These are phyloP conservation scores for Sicus ferrugineus DNA, from an alignment of 2,888 invertebrate genomes.

Conservation along the genomic window DNA sequence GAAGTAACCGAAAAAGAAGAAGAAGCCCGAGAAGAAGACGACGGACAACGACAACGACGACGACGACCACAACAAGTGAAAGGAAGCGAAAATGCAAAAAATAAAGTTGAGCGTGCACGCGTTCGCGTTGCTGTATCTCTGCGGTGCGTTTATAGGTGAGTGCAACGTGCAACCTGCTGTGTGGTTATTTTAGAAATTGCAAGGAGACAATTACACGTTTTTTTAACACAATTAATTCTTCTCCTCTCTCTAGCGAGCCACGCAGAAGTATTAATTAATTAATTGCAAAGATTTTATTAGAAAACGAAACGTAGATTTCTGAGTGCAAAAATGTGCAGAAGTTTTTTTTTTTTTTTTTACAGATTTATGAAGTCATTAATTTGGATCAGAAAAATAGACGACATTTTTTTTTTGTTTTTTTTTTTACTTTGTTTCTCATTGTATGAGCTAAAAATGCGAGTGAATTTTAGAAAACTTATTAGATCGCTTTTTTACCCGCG, in stretches of 20 bases:
- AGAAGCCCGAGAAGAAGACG: neutral
- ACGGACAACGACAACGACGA: constrained; percentile 13
- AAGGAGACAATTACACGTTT: neutral
- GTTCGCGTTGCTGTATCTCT: constrained; percentile 39
- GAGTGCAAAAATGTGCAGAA: too few relatives aligned
- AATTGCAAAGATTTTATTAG: too few relatives aligned
- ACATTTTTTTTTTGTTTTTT: too few relatives aligned
- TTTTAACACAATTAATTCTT: neutral
- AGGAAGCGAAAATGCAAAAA: constrained; percentile 19
- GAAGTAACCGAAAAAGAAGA: neutral
- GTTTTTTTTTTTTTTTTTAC: too few relatives aligned
- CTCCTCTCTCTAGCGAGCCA: neutral
- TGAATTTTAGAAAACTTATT: too few relatives aligned
- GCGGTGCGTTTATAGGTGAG: constrained; percentile 41
- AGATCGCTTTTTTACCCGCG: too few relatives aligned
- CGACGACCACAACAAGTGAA: constrained; percentile 23
- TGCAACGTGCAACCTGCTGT: neutral
- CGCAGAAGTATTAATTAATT: neutral
- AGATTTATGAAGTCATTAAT: too few relatives aligned
- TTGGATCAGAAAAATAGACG: too few relatives aligned
- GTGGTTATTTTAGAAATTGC: neutral
- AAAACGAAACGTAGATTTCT: too few relatives aligned
- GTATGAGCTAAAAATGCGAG: too few relatives aligned
- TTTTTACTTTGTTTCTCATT: too few relatives aligned
- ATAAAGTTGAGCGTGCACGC: constrained; percentile 34